Conservation (phyloP, 1,140 invertebrate species). For the Ptiloglossa arizonensis region DNA sequence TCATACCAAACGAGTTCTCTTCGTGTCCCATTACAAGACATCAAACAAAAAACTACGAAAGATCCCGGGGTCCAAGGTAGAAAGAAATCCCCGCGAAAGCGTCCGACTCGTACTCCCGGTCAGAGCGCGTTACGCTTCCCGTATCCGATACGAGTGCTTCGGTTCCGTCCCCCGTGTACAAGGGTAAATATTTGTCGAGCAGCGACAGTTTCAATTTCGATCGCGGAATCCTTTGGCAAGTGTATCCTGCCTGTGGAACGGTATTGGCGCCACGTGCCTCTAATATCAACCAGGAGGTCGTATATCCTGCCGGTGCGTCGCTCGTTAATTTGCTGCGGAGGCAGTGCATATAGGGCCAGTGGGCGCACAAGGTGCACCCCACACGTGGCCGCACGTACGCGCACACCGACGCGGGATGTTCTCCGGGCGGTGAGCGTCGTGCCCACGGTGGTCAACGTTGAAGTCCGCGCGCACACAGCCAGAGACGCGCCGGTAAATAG, state of each 20-base stretch:
- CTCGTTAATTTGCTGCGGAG: constrained; percentile 61
- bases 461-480: not conserved
- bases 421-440: not conserved
- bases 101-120: too few species aligned
- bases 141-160: too few species aligned
- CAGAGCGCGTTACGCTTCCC: too few species aligned
- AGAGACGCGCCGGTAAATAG: constrained; percentile 52
- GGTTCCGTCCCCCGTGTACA: too few species aligned
- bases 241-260: constrained; percentile 8
- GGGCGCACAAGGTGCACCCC: constrained; percentile 55
- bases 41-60: too few species aligned
- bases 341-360: constrained; percentile 43
- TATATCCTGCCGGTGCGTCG: constrained; percentile 51
- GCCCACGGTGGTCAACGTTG: constrained; percentile 16
- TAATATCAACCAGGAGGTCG: constrained; percentile 49
- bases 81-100: too few species aligned
- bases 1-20: too few species aligned
- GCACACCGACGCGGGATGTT: not conserved
- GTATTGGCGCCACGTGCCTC: constrained; percentile 54
- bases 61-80: too few species aligned
- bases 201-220: not conserved
- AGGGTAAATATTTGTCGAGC: not conserved
- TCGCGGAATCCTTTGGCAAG: constrained; percentile 10
- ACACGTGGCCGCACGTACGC: constrained; percentile 43
- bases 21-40: too few species aligned